Conservation (phyloP, 1,140 invertebrate species). For the Wasmannia auropunctata region DNA sequence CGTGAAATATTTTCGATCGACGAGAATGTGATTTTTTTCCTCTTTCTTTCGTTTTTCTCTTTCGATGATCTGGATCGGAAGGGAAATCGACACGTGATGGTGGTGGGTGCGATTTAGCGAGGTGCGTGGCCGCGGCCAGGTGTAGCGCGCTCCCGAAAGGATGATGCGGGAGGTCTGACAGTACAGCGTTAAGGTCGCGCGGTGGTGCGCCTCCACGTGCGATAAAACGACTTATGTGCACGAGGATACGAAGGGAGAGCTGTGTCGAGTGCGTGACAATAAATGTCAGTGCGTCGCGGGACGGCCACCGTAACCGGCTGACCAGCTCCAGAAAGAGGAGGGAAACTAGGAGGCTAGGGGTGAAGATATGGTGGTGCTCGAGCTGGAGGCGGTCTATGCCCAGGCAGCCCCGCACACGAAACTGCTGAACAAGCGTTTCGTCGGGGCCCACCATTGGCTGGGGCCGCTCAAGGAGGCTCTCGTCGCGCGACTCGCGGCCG, state of each 20-base stretch:
- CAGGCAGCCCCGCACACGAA: conserved; percentile 92
- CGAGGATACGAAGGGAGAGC: neutral
- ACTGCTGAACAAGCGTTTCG: conserved; percentile 94
- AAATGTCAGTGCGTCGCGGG: conserved; percentile 50
- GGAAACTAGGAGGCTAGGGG: conserved; percentile 20
- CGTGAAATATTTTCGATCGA: neutral
- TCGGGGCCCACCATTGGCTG: conserved; percentile 95
- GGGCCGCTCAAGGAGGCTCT: conserved; percentile 89
- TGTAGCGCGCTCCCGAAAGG: neutral
- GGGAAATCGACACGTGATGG: neutral
- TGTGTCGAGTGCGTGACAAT: conserved; percentile 7
- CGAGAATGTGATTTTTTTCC: conserved; percentile 1
- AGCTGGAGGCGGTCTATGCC: conserved; percentile 90
- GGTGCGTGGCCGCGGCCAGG: neutral
- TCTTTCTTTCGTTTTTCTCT: neutral
- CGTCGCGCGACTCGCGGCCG: conserved; percentile 82
- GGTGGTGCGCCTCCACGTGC: conserved; percentile 18
- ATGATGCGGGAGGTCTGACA: conserved; percentile 3
- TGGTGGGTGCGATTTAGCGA: conserved; percentile 33
- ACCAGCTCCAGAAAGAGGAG: conserved; percentile 46
- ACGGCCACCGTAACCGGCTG: conserved; percentile 60
- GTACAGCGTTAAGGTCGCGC: neutral
- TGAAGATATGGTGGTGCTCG: conserved; percentile 90
- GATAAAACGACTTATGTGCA: conserved; percentile 35
- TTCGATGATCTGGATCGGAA: neutral